phyloP scores from a whole-genome alignment of 1,140 invertebrate genomes.

The Bombus impatiens region DNA sequence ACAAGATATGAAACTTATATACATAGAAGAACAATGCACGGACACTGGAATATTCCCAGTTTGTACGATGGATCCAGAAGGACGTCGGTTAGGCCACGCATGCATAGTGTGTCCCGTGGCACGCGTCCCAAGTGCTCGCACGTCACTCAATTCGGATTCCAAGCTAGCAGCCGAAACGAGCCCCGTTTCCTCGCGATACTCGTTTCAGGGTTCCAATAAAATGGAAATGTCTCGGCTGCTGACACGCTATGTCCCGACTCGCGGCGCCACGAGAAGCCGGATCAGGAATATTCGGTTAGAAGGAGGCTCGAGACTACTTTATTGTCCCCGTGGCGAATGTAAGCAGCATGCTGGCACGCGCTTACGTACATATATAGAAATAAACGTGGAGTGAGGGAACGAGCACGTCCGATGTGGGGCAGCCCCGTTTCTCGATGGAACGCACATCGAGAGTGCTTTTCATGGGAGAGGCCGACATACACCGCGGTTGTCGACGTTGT shows the following conservation, averaged over 20 bases:
- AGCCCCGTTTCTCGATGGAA: conserved; percentile 49
- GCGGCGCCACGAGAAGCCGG: conserved; percentile 15
- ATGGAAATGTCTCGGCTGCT: conserved; percentile 78
- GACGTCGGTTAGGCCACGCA: conserved; percentile 52
- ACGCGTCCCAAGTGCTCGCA: conserved; percentile 64
- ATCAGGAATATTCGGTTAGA: conserved; percentile 56
- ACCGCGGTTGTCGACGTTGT: conserved; percentile 13
- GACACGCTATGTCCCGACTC: conserved; percentile 49
- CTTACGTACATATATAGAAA: conserved; percentile 53
- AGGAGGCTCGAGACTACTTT: conserved; percentile 56
- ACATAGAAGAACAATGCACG: too few species aligned
- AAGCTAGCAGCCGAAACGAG: conserved; percentile 43
- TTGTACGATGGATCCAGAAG: neutral
- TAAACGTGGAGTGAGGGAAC: conserved; percentile 44
- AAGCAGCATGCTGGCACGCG: conserved; percentile 71
- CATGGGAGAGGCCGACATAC: conserved; percentile 21
- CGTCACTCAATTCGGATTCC: conserved; percentile 78
- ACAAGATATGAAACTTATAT: too few species aligned
- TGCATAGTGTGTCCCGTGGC: conserved; percentile 68
- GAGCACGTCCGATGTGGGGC: conserved; percentile 41
- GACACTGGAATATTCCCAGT: neutral
- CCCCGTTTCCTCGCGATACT: conserved; percentile 63
- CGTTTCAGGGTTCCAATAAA: conserved; percentile 79
- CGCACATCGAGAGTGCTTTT: conserved; percentile 60
- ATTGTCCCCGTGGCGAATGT: conserved; percentile 71